Evolutionary conservation across 2,113 vertebrate species (phyloP).

Genomic region (Neodontobutis hainanensis): DNA sequence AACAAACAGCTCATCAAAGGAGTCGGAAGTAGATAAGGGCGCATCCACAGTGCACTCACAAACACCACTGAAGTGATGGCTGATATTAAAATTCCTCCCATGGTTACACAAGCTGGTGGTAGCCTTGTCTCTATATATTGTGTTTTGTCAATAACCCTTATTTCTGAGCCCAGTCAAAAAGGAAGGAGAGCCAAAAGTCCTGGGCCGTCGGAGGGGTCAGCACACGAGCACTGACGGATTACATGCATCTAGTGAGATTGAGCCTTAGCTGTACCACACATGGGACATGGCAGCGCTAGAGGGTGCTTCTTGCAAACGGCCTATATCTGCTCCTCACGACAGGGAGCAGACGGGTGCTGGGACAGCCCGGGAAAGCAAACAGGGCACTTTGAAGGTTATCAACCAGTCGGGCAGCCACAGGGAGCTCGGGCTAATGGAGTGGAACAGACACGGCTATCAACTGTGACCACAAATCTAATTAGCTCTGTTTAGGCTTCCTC

Average conservation of each 20-base stretch:
- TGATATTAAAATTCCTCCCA: too few species aligned
- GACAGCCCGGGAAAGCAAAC: constrained; percentile 25
- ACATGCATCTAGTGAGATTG: constrained; percentile 43
- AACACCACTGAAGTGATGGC: too few species aligned
- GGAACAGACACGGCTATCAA: constrained; percentile 8
- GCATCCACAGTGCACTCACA: background rate
- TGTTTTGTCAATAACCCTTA: constrained; percentile 20
- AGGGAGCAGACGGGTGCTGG: constrained; percentile 1
- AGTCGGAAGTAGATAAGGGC: background rate
- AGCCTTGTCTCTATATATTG: constrained; percentile 1
- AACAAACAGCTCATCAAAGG: constrained; percentile 30
- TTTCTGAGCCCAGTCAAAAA: constrained; percentile 25
- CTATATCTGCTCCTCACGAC: constrained; percentile 28
- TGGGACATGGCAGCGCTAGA: constrained; percentile 32
- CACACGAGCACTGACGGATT: constrained; percentile 38
- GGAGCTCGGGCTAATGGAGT: constrained; percentile 14
- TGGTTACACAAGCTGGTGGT: too few species aligned
- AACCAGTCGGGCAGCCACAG: constrained; percentile 21
- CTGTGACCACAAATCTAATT: constrained; percentile 13
- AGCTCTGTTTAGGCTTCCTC: constrained; percentile 8
- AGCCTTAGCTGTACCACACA: constrained; percentile 30
- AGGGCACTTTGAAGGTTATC: constrained; percentile 49
- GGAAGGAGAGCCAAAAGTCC: constrained; percentile 31
- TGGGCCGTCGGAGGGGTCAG: constrained; percentile 18
- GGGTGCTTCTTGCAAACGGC: constrained; percentile 36